These are phyloP conservation scores for Romanogobio albipinnatus DNA, from an alignment of 2,113 vertebrate species.

Conservation along the genomic window DNA sequence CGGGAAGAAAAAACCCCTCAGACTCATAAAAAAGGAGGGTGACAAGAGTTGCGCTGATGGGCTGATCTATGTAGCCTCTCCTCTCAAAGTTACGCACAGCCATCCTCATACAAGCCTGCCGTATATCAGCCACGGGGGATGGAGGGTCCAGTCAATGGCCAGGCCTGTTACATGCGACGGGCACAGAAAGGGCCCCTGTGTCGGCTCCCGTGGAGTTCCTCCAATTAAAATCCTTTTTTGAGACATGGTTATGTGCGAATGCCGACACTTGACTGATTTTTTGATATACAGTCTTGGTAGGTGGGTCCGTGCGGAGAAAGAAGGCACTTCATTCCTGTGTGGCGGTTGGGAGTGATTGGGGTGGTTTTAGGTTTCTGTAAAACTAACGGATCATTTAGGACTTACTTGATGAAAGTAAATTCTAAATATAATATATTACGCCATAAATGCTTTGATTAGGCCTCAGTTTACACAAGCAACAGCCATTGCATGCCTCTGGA, in stretches of 20 bases:
- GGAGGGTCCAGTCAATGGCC: constrained; percentile 67
- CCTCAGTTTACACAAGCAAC: constrained; percentile 28
- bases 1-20: constrained; percentile 17
- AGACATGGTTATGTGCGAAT: constrained; percentile 70
- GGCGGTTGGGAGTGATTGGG: constrained; percentile 28
- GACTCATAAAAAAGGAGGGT: constrained; percentile 55
- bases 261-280: constrained; percentile 73
- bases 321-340: constrained; percentile 41
- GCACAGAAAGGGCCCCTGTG: constrained; percentile 76
- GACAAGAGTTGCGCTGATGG: constrained; percentile 56
- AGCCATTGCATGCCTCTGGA: constrained; percentile 26
- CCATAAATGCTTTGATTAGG: constrained; percentile 46
- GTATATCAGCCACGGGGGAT: constrained; percentile 59
- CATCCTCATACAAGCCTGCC: constrained; percentile 37
- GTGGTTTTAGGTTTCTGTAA: constrained; percentile 37
- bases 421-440: constrained; percentile 44
- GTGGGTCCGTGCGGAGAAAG: constrained; percentile 32
- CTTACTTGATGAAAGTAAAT: constrained; percentile 38
- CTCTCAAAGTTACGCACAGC: constrained; percentile 43
- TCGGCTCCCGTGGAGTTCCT: constrained; percentile 75
- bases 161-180: constrained; percentile 62
- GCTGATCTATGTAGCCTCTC: constrained; percentile 51
- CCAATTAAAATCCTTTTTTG: constrained; percentile 77
- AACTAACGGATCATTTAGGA: constrained; percentile 44
- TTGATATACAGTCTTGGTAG: constrained; percentile 69